These are phyloP conservation scores for Pachyrhynchus sulphureomaculatus DNA, from an alignment of 1,140 invertebrate species.

Conservation along the genomic window DNA sequence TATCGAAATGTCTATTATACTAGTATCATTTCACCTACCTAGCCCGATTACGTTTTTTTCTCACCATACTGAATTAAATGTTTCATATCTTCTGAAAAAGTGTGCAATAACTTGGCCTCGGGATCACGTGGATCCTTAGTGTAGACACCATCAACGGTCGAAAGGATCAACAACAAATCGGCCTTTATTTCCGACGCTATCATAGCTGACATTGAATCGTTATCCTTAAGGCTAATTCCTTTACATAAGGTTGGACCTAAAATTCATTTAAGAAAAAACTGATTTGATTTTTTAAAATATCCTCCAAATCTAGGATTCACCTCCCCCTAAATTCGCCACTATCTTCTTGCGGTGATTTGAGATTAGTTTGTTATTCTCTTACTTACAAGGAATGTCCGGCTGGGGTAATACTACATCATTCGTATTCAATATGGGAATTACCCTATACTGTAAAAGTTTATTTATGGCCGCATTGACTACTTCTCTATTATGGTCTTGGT, in stretches of 20 bases:
- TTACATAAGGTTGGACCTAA: conserved; percentile 24
- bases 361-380: too few species aligned
- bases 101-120: conserved; percentile 1
- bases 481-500: conserved; percentile 11
- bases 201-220: conserved; percentile 17
- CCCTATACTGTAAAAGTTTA: neutral
- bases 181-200: conserved; percentile 5
- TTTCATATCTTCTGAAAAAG: neutral
- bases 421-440: conserved; percentile 20
- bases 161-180: conserved; percentile 3
- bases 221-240: conserved; percentile 15
- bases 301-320: too few species aligned
- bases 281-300: too few species aligned
- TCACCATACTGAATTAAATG: conserved; percentile 4
- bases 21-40: too few species aligned
- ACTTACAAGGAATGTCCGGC: conserved; percentile 13
- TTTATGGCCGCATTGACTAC: conserved; percentile 1
- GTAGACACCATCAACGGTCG: conserved; percentile 16
- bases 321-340: too few species aligned
- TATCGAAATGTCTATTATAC: too few species aligned
- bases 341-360: too few species aligned
- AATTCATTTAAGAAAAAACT: neutral
- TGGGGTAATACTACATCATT: conserved; percentile 22
- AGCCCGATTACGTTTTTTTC: neutral
- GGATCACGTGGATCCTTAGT: conserved; percentile 9